Evolutionary conservation across 2,797 vertebrate genomes (phyloP), one percentile per base, ranked within the genome.

Genomic region (Mormyrops attenuatus): DNA sequence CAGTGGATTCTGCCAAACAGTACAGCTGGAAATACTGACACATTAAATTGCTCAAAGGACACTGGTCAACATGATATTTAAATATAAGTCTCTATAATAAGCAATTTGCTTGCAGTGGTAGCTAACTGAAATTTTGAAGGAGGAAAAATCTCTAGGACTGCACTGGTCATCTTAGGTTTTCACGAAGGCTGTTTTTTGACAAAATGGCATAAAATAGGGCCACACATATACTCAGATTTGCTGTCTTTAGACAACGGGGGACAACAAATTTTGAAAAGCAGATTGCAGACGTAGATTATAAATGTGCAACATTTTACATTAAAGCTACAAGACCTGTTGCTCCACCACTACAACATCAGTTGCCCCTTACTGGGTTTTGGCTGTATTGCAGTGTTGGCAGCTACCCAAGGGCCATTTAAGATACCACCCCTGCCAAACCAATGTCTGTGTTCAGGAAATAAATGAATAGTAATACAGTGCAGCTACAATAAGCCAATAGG

Each of bases 21-120:
- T 82, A 82, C 77, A 82, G 77, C 77, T 82, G 77, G 77, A 82
- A 82, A 82, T 82, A 47, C 77, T 47, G 77, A 47, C 77, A 82
- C 77, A 77, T 77, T 77, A 82, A 82, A 82, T 47, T 47, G 77
- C 41, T 82, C 17, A 82, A 77, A 77, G 77, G 41, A 82, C 77
- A 82, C 41, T 82, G 77, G 77, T 82, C 38, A 82, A 82, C 77
- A 82, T 82, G 17, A 82, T 22, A 82, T 82, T 82, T 82, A 82
- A 44, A 82, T 82, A 82, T 22, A 82, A 82, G 77, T 47, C 41
- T 44, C 77, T 82, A 82, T 82, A 47, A 82, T 82, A 44, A 82
- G 77, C 77, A 82, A 82, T 82, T 82, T 47, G 17, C 41, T 20
- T 47, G 20, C 77, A 44, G n/a, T 47, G 41, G 41, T 11, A 82